Evolutionary conservation across 2,113 vertebrate species (phyloP).

Genomic region (Mus musculus): GRCm39 chr7:125675501-125676000

Average conservation of each 20-base stretch:
- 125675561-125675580: rapidly evolving
- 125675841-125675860: not conserved
- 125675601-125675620: not conserved
- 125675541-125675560: not conserved
- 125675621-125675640: not conserved
- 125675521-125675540: not conserved
- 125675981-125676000: not conserved
- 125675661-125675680: not conserved
- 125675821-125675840: not conserved
- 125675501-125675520: not conserved
- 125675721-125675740: rapidly evolving
- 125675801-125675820: not conserved
- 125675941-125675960: no score
- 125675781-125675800: not conserved
- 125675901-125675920: no score
- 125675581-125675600: not conserved
- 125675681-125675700: not conserved
- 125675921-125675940: no score
- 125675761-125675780: no score
- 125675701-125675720: not conserved
- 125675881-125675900: no score
- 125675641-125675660: not conserved
- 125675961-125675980: no score
- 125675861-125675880: no score
- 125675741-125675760: not conserved